Percentiles rank a stretch among this genome's conserved stretches.
phyloP scores from a whole-genome alignment of 1,140 invertebrate species.

The Monochamus saltuarius region DNA sequence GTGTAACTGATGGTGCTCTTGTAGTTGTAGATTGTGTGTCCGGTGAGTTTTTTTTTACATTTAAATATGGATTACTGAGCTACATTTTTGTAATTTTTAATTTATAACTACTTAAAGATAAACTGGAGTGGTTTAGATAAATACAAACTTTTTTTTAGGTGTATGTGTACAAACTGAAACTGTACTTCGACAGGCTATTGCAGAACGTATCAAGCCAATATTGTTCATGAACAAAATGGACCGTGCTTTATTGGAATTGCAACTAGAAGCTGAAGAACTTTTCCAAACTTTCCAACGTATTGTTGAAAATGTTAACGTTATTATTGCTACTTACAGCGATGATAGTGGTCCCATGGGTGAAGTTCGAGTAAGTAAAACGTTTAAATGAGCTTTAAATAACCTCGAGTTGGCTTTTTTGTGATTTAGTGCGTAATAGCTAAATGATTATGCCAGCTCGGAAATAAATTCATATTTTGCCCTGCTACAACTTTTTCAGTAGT shows the following conservation, averaged over 20 bases:
- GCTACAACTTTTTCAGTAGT: slow-evolving; percentile 28
- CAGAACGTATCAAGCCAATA: slow-evolving; percentile 98
- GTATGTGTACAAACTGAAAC: slow-evolving; percentile 99
- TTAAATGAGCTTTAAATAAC: too few species aligned
- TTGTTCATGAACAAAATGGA: slow-evolving; percentile 99
- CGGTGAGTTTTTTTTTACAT: slow-evolving; percentile 60
- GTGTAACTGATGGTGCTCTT: slow-evolving; percentile 98
- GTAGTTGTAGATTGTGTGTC: slow-evolving; percentile 99
- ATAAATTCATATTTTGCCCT: slow-evolving; percentile 43
- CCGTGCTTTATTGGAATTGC: slow-evolving; percentile 91
- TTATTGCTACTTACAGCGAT: slow-evolving; percentile 98
- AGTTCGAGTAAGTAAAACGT: slow-evolving; percentile 76
- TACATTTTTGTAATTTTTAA: background rate
- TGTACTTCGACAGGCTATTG: slow-evolving; percentile 97
- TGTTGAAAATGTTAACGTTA: slow-evolving; percentile 99
- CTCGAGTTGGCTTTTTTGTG: slow-evolving; percentile 10
- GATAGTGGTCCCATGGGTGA: slow-evolving; percentile 98
- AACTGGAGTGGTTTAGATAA: background rate
- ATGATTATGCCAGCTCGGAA: slow-evolving; percentile 32
- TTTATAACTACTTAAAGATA: background rate
- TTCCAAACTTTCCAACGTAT: slow-evolving; percentile 99
- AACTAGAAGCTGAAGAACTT: slow-evolving; percentile 93
- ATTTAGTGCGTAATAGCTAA: slow-evolving; percentile 14
- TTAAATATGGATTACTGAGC: background rate
- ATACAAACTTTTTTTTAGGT: slow-evolving; percentile 62